Base-by-base conservation (phyloP, 2,113 vertebrate species). In the Eptatretus burgeri region DNA sequence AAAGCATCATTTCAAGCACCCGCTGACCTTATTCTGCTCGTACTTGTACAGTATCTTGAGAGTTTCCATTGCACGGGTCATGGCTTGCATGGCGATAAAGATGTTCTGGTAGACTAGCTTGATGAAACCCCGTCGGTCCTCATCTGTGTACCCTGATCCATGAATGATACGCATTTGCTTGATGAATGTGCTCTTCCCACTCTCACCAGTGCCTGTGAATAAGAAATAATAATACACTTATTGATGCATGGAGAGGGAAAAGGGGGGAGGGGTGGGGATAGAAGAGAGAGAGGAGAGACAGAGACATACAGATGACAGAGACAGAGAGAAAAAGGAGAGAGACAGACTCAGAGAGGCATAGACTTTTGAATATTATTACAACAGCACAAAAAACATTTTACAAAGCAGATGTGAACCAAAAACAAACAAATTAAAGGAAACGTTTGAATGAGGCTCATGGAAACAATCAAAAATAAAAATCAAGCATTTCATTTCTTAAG, bases 121-220 rank as follows among this genome's bases (percentile, higher is more conserved):
- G 63, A 78, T 88, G 77, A 87, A 95, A 63, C 82, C 75, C 67
- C 78, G 78, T 74, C 81, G 89, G 74, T 95, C 87, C 74, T 94
- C 89, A 64, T 95, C 89, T 2, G 86, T 81, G 72, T 94, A 95
- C 50, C 89, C 87, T 1, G 86, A 82, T 62, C 89, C 87, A 51
- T 95, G 84, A 72, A 95, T 86, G 75, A 95, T 95, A 75, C 85
- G 80, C 83, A 95, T 89, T 74, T 95, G 80, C 2, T 95, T 82
- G 73, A 82, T 82, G 2, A 82, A 82, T 0, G 80, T 82, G 66
- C 80, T 82, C 76, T 82, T 82, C 66, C 80, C 80, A 67, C 80
- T 82, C 72, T 82, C 80, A 74, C 80, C 80, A 10, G 80, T 82
- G 64, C 80, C 80, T 82, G 75, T 50, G 75, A 74, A 63, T 17